Conservation (phyloP, 2,797 vertebrate genomes). For the Coccyzus lansbergi region DNA sequence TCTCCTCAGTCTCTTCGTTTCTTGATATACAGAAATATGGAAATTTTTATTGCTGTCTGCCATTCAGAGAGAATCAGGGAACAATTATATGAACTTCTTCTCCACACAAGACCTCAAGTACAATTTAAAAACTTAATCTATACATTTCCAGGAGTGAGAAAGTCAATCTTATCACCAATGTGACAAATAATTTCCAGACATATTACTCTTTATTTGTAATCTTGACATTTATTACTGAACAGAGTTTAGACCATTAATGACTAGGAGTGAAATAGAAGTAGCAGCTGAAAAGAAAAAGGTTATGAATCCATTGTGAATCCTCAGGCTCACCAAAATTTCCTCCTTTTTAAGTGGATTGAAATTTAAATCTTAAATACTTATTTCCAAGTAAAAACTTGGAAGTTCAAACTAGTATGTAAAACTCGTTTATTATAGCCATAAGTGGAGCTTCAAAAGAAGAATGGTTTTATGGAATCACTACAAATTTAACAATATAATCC, state of each 20-base stretch:
- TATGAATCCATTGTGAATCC: not conserved
- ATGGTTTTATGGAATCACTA: not conserved
- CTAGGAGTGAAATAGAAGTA: not conserved
- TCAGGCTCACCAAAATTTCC: not conserved
- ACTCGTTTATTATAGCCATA: not conserved
- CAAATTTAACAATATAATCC: not conserved
- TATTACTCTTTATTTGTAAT: not conserved
- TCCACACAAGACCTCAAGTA: not conserved
- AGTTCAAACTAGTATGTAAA: not conserved
- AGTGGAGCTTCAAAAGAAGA: not conserved
- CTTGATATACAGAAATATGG: not conserved
- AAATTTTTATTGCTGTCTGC: not conserved
- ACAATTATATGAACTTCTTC: not conserved
- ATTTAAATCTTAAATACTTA: not conserved
- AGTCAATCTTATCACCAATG: not conserved
- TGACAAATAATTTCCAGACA: not conserved
- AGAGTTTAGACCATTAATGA: not conserved
- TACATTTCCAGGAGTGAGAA: not conserved
- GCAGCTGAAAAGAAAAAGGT: not conserved
- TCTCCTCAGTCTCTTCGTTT: not conserved
- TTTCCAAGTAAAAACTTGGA: not conserved
- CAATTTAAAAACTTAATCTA: not conserved
- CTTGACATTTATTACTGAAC: not conserved
- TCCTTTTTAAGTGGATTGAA: not conserved
- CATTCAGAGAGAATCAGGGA: not conserved